phyloP scores from a whole-genome alignment of 2,888 invertebrate genomes.

The Noctua comes region DNA sequence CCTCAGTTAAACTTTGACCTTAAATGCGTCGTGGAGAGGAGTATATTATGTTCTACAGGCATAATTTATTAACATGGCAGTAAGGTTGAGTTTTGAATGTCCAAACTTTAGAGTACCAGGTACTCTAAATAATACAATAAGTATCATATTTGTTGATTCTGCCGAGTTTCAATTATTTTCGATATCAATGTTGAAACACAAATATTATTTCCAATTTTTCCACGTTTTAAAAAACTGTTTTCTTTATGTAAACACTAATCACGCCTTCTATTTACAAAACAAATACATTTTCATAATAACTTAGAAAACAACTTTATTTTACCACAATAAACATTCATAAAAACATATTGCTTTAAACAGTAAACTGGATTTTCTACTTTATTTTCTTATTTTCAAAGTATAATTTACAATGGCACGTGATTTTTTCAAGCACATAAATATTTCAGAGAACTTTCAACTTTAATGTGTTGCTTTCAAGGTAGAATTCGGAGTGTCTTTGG shows the following conservation, averaged over 20 bases:
- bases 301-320: slow-evolving; percentile 45
- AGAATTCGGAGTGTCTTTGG: slow-evolving; percentile 17
- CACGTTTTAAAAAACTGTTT: neutral
- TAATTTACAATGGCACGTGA: slow-evolving; percentile 37
- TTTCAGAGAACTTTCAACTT: slow-evolving; percentile 44
- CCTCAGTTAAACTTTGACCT: neutral
- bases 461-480: slow-evolving; percentile 12
- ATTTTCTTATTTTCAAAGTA: neutral
- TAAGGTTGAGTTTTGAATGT: neutral
- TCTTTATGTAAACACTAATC: slow-evolving; percentile 10
- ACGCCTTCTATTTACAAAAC: slow-evolving; percentile 41
- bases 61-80: neutral
- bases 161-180: neutral
- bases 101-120: neutral
- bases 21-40: neutral
- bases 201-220: neutral
- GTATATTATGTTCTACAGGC: neutral
- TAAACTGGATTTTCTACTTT: slow-evolving; percentile 29
- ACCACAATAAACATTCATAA: slow-evolving; percentile 43
- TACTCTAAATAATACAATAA: neutral
- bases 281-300: slow-evolving; percentile 46
- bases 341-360: slow-evolving; percentile 39
- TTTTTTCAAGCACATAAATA: slow-evolving; percentile 11
- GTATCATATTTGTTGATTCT: neutral
- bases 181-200: neutral